These are phyloP conservation scores for Rhodeus uyekii DNA, from an alignment of 2,797 vertebrate species.

Conservation along the genomic window DNA sequence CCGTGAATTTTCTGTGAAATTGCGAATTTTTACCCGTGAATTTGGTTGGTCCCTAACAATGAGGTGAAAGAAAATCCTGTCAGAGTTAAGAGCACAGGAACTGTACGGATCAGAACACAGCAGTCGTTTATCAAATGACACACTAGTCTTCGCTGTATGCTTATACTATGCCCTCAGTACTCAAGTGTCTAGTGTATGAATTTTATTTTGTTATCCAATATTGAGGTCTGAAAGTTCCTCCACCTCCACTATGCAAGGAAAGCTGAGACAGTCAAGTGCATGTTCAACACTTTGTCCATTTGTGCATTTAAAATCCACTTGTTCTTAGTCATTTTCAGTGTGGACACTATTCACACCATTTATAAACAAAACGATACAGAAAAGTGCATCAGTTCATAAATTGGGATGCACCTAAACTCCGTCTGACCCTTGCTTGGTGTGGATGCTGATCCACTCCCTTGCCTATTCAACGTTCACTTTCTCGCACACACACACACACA, in stretches of 20 bases:
- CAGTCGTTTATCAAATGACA: not conserved
- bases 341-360: not conserved
- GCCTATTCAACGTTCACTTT: conserved; percentile 57
- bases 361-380: not conserved
- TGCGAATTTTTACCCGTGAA: no score
- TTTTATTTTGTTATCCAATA: not conserved
- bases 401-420: conserved; percentile 52
- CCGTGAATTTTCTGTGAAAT: no score
- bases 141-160: not conserved
- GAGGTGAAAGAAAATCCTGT: not conserved
- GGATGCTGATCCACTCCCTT: conserved; percentile 53
- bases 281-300: not conserved
- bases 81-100: not conserved
- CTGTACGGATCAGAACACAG: conserved; percentile 64
- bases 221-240: not conserved
- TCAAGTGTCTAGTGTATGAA: not conserved
- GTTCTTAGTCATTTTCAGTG: not conserved
- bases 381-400: not conserved
- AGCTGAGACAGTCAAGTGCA: not conserved
- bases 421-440: conserved; percentile 61
- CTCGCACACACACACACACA: conserved; percentile 14
- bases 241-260: not conserved
- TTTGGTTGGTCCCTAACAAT: no score
- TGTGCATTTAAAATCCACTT: not conserved
- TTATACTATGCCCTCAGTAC: not conserved